Conservation (phyloP, 2,888 invertebrate species). For the Andrena hattorfiana region DNA sequence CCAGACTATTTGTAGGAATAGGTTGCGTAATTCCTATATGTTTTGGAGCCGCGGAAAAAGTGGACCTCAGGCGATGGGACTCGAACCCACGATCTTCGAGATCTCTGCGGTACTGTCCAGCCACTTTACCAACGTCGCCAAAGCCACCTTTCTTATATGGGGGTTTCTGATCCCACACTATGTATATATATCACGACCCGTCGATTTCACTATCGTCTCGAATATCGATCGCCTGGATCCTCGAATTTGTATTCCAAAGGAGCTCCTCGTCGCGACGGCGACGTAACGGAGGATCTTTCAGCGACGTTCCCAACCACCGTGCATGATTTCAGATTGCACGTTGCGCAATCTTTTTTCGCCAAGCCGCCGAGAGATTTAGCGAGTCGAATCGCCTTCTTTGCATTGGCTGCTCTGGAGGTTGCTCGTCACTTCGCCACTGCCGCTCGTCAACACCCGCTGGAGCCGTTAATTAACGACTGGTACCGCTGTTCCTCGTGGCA, state of each 20-base stretch:
- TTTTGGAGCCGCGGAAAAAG: no score
- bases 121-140: no score
- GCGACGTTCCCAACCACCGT: slow-evolving; percentile 13
- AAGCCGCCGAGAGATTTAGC: not conserved
- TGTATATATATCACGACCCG: not conserved
- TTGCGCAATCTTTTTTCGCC: slow-evolving; percentile 10
- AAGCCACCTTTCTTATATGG: no score
- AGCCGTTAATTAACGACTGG: not conserved
- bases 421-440: not conserved
- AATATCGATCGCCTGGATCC: not conserved
- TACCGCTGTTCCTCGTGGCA: not conserved
- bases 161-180: no score
- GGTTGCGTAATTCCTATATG: no score
- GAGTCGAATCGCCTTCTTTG: not conserved
- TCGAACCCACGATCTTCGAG: no score
- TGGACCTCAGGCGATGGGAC: no score
- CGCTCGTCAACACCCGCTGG: not conserved
- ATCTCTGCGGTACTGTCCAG: no score
- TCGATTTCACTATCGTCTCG: not conserved
- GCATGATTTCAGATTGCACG: slow-evolving; percentile 17
- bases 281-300: slow-evolving; percentile 43
- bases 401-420: not conserved
- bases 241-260: slow-evolving; percentile 33
- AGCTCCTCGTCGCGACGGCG: slow-evolving; percentile 4
- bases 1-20: no score